phyloP scores from a whole-genome alignment of 2,113 vertebrate genomes.

The Mustela nigripes region DNA sequence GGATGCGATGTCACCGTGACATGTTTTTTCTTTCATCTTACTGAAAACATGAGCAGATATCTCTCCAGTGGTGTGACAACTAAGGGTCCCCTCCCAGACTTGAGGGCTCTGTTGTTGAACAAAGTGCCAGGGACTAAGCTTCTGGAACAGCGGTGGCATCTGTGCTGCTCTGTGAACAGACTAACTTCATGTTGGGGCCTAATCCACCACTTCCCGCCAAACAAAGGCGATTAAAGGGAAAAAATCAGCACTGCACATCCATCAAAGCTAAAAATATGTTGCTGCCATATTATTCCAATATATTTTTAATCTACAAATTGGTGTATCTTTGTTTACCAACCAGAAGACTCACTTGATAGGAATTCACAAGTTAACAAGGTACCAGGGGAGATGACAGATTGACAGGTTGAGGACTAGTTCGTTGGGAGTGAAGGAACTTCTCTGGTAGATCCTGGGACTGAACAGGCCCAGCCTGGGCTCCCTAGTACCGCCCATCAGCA shows the following conservation, averaged over 20 bases:
- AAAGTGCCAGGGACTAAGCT: slow-evolving; percentile 53
- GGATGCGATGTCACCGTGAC: rapidly evolving
- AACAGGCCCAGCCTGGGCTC: not conserved
- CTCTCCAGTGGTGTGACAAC: not conserved
- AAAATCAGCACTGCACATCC: not conserved
- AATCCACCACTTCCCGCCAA: not conserved
- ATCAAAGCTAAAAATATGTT: not conserved
- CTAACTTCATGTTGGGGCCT: not conserved
- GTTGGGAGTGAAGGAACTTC: not conserved
- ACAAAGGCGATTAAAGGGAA: not conserved
- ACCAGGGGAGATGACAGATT: rapidly evolving
- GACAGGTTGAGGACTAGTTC: not conserved
- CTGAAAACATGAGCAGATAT: slow-evolving; percentile 66
- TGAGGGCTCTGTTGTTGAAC: slow-evolving; percentile 75
- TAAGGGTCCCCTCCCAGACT: not conserved
- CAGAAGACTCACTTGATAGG: not conserved
- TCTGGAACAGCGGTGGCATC: not conserved
- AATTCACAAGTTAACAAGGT: not conserved
- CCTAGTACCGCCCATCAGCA: rapidly evolving
- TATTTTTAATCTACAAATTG: not conserved
- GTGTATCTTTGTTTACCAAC: not conserved
- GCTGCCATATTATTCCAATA: no score
- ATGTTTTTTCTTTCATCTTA: slow-evolving; percentile 11
- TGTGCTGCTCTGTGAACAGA: not conserved
- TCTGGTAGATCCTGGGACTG: rapidly evolving